Base-by-base conservation (phyloP, 37 sponge, comb jelly and placozoan species). In the Aplysina aerophoba region DNA sequence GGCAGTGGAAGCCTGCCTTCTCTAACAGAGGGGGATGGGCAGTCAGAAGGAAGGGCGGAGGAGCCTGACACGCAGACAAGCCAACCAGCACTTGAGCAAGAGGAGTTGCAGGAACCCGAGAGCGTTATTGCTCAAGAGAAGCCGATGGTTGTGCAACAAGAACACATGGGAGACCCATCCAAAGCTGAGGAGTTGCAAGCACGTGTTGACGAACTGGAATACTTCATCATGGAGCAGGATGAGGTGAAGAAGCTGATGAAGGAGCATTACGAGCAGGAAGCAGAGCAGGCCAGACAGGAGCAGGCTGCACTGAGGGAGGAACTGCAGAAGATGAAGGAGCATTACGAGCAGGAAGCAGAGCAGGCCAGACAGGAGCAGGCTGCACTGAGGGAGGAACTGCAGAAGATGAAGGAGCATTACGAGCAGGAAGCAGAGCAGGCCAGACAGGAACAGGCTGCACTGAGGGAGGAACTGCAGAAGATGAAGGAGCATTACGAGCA, bases 151-250 rank as follows among this genome's bases (percentile, higher is more conserved):
- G 71, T 35, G 30, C 35, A 35, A 1, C 33, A 35, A 69, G 34
- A 44, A 3, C 3, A 8, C 50, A 44, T 3, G 50, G 50, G 50
- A 44, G 50, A 44, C 6, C 50, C 50, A 8, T 44, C 17, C 33
- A 27, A 69, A 35, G 27, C 33, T 16, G 17, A 75, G 24, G 14
- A 38, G 41, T 6, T 75, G 1, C 78, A 75, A 41, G 71, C 28
- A 11, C 28, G 71, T 17, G 17, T 34, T 75, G 78, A 75, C 25
- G 53, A 75, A 44, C n/a, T 75, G 20, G 78, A 75, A 40, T 24
- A 31, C 21, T 75, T 75, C 54, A 75, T 75, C 24, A 17, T 75
- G 54, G 78, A 75, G 38, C 78, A 75, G 25, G 78, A 75, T 24
- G 54, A 41, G 41, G 78, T 50, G 25, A 75, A 75, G 78, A 75